phyloP scores from a whole-genome alignment of 2,797 vertebrate genomes.

The Linurgus olivaceus region DNA sequence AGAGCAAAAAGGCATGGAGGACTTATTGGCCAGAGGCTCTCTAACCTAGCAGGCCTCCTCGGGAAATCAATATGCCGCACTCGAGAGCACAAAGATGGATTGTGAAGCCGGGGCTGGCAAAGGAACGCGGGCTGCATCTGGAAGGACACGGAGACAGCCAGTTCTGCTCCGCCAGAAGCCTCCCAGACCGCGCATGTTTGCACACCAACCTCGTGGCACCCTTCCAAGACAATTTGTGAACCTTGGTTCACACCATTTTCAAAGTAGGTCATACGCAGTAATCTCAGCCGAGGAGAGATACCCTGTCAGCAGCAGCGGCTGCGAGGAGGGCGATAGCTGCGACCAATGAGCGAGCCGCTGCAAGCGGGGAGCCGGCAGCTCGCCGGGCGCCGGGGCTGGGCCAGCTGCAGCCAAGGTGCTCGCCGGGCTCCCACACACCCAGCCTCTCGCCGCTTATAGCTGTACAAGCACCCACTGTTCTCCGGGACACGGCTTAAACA shows the following conservation, averaged over 20 bases:
- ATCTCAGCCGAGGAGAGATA: conserved; percentile 62
- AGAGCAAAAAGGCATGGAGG: conserved; percentile 69
- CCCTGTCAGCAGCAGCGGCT: conserved; percentile 55
- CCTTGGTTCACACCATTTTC: conserved; percentile 74
- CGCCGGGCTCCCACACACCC: conserved; percentile 21
- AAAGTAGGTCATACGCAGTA: conserved; percentile 76
- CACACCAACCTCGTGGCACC: conserved; percentile 59
- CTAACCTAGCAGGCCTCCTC: conserved; percentile 58
- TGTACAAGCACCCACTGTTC: conserved; percentile 49
- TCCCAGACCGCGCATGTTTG: conserved; percentile 56
- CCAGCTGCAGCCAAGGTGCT: conserved; percentile 19
- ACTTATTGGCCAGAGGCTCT: conserved; percentile 77
- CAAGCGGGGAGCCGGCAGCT: background rate
- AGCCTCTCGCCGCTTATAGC: conserved; percentile 36
- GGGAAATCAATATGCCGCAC: conserved; percentile 77
- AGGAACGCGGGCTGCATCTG: conserved; percentile 31
- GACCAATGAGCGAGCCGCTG: background rate
- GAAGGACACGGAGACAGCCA: conserved; percentile 10
- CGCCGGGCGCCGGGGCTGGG: background rate
- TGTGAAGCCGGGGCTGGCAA: conserved; percentile 55
- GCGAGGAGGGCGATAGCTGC: conserved; percentile 30
- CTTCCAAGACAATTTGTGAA: conserved; percentile 73
- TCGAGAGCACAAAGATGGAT: conserved; percentile 69
- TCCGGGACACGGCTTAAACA: conserved; percentile 62
- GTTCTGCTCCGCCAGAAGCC: conserved; percentile 16